Base-by-base conservation (phyloP, 1,140 invertebrate genomes). In the Hyposmocoma kahamanoa region DNA sequence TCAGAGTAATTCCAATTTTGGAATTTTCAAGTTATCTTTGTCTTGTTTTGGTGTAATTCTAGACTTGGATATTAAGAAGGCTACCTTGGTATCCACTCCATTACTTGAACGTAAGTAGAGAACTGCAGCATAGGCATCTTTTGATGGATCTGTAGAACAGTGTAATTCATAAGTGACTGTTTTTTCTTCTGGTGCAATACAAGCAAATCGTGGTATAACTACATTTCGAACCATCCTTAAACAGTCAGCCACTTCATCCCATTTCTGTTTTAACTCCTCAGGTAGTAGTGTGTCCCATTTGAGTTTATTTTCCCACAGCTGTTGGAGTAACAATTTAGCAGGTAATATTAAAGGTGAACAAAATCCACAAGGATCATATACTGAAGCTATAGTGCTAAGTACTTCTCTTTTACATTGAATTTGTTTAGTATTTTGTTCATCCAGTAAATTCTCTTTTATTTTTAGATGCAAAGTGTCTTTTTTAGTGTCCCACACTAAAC, bases 301-400 rank as follows among this genome's bases (percentile, higher is more conserved):
- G 4, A 51, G 6, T 21, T 64, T 60, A 17, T 38, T 9, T 50
- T 64, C n/a, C 51, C 57, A 64, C 42, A 57, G 50, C 8, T 50
- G 22, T 45, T 64, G 61, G 21, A 64, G 43, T 17, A 56, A 50
- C 13, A 55, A 9, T 47, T 64, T 64, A 24, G 50, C 57, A 36
- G 56, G 53, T 9, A 64, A 22, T 15, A 57, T 22, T 9, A 50
- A 19, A 17, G 61, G 57, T 9, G 28, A 38, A 10, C 44, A 42
- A 30, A 59, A 52, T 10, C 57, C 51, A 47, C 61, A 59, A 8
- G 53, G 53, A 34, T 59, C 57, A 28, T 50, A 59, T 11, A 59
- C 34, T 9, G 46, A 49, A 28, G 56, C 51, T 20, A 51, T 44
- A n/a, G 32, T 22, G 17, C 50, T 55, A 26, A 62, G 38, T 21